phyloP scores from a whole-genome alignment of 2,113 vertebrate species.

The Stigmatopora nigra region DNA sequence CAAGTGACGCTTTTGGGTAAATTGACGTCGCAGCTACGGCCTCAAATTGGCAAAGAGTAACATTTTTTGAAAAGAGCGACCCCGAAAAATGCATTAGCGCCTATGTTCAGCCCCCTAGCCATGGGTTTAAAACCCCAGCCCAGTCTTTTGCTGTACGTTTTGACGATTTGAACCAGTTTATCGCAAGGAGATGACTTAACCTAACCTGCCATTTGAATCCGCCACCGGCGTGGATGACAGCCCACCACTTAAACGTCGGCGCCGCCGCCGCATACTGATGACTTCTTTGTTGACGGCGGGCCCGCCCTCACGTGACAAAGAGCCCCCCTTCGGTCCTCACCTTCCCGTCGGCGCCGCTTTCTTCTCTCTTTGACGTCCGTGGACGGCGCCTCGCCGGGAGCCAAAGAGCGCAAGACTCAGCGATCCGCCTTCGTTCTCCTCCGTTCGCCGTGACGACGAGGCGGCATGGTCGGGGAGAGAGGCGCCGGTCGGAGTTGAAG shows the following conservation, averaged over 20 bases:
- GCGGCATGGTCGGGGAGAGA: neutral
- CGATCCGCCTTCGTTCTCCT: neutral
- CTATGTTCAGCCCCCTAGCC: neutral
- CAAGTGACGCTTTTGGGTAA: constrained; percentile 37
- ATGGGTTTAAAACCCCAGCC: neutral
- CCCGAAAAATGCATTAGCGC: neutral
- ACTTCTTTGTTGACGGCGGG: constrained; percentile 2
- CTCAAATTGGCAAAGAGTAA: no score
- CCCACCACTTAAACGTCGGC: neutral
- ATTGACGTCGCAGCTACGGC: constrained; percentile 18
- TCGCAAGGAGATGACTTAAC: no score
- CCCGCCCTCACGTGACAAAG: constrained; percentile 6
- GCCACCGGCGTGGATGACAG: no score
- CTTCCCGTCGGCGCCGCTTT: neutral
- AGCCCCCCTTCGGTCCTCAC: neutral
- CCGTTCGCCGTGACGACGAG: neutral
- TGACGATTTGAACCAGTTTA: no score
- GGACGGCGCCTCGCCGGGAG: neutral
- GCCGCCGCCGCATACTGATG: neutral
- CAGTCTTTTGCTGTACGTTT: neutral
- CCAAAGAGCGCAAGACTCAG: neutral
- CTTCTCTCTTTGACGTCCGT: neutral
- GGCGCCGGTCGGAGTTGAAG: neutral
- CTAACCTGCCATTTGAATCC: no score
- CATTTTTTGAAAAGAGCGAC: no score